Evolutionary conservation across 2,888 invertebrate species (phyloP), one percentile per base, ranked within the genome.

Genomic region (Craniophora ligustri): DNA sequence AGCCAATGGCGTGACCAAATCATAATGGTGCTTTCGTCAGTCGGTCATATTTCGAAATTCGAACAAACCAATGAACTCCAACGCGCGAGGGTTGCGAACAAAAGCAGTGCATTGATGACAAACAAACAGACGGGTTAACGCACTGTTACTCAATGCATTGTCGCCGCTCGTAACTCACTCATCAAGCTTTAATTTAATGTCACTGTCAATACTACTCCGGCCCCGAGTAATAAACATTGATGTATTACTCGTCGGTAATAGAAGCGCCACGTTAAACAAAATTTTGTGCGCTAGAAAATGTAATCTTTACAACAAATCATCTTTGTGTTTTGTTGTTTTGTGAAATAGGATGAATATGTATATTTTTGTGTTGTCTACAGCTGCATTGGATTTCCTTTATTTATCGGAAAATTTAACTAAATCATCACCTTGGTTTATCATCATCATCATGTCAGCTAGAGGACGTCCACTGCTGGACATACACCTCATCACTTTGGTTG

Each of bases 161-260:
- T 64, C 50, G 67, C 55, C 66, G 62, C 36, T 62, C 56, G 30
- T 53, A 54, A 73, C 57, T 66, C 75, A 72, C 67, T 78, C 67
- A 74, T 74, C 72, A 76, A 70, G 53, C 53, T 64, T 75, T 75
- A 77, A 84, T 67, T 72, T 77, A 81, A 82, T 81, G 79, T 83
- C 81, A 84, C 68, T 81, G 82, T 80, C 81, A 82, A 69, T 69
- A 66, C 35, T 47, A 42, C 53, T 49, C 50, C 30, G 34, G 35
- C 47, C 45, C 48, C 31, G 34, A 38, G 46, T 44, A 44, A 61
- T 55, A 56, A 48, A 26, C n/a, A 26, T 26, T 26, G 26, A 26
- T 26, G 1, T 26, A 26, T 26, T 26, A n/a, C 26, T 26, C 3
- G n/a, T 26, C 10, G 26, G 23, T 23, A 23, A 8, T 21, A 21